phyloP scores from a whole-genome alignment of 1,140 invertebrate species.

The Ganaspis sp. region DNA sequence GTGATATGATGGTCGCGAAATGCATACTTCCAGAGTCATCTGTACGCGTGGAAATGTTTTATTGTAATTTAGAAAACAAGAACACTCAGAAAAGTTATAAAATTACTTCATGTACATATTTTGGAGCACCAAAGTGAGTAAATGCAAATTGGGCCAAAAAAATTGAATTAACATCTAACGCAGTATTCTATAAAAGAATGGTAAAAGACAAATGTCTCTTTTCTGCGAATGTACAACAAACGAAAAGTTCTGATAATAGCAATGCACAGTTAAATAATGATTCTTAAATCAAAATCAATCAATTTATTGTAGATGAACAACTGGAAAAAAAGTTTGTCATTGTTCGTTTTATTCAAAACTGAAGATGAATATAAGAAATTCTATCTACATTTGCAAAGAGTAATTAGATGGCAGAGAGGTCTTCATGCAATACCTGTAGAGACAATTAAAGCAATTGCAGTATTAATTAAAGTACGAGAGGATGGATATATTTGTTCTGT shows the following conservation, averaged over 20 bases:
- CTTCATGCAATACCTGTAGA: neutral
- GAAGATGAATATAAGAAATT: neutral
- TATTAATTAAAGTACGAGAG: slow-evolving; percentile 26
- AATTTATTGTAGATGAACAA: slow-evolving; percentile 25
- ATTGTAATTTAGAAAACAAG: neutral
- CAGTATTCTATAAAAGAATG: slow-evolving; percentile 35
- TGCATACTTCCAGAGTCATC: neutral
- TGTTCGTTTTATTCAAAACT: neutral
- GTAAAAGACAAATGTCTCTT: slow-evolving; percentile 38
- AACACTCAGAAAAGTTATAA: neutral
- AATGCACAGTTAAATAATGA: slow-evolving; percentile 36
- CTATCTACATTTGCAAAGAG: neutral
- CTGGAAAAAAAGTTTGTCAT: neutral
- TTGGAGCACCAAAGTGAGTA: neutral
- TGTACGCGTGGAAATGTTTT: slow-evolving; percentile 25
- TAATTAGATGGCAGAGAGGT: neutral
- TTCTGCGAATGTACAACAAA: no score
- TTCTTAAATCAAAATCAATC: slow-evolving; percentile 19
- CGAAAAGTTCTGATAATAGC: slow-evolving; percentile 37
- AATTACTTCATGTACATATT: slow-evolving; percentile 25
- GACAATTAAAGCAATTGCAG: no score
- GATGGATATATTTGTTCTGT: slow-evolving; percentile 36
- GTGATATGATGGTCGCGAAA: neutral
- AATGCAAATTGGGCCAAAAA: slow-evolving; percentile 1
- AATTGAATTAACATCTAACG: slow-evolving; percentile 3